Conservation (phyloP, 2,113 vertebrate species). For the Nothobranchius furzeri region DNA sequence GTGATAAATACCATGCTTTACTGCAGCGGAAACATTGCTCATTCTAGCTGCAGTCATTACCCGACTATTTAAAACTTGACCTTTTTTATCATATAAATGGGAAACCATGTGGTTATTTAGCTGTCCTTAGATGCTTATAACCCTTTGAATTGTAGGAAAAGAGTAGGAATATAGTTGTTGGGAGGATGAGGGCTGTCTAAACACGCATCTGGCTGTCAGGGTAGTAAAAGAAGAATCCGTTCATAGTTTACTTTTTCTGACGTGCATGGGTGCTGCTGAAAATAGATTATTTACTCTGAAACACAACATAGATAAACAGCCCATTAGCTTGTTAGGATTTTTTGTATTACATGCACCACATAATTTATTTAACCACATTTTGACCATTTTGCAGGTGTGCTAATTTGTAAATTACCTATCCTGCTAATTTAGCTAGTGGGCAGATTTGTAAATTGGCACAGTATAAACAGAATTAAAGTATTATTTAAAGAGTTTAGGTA, state of each 20-base stretch:
- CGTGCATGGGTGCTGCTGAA: constrained; percentile 23
- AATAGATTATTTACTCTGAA: not conserved
- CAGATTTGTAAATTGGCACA: not conserved
- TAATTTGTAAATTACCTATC: too few relatives aligned
- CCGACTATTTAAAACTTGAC: constrained; percentile 15
- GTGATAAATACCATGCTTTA: constrained; percentile 5
- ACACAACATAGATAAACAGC: not conserved
- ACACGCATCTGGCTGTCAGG: constrained; percentile 31
- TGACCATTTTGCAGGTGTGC: too few relatives aligned
- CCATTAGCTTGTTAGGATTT: not conserved
- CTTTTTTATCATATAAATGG: constrained; percentile 21
- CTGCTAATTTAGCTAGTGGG: too few relatives aligned
- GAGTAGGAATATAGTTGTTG: constrained; percentile 29
- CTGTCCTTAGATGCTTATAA: not conserved
- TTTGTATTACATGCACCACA: not conserved
- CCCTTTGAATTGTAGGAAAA: constrained; percentile 19
- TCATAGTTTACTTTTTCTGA: constrained; percentile 47
- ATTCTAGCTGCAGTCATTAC: constrained; percentile 15
- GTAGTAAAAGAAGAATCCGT: constrained; percentile 15
- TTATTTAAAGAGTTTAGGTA: not conserved
- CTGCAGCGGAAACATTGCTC: constrained; percentile 3
- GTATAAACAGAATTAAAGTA: constrained; percentile 3
- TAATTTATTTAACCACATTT: too few relatives aligned
- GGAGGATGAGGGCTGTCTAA: constrained; percentile 29
- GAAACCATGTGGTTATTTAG: not conserved